Evolutionary conservation across 2,113 vertebrate species (phyloP), one percentile per base, ranked within the genome.

Genomic region (Nematolebias whitei): DNA sequence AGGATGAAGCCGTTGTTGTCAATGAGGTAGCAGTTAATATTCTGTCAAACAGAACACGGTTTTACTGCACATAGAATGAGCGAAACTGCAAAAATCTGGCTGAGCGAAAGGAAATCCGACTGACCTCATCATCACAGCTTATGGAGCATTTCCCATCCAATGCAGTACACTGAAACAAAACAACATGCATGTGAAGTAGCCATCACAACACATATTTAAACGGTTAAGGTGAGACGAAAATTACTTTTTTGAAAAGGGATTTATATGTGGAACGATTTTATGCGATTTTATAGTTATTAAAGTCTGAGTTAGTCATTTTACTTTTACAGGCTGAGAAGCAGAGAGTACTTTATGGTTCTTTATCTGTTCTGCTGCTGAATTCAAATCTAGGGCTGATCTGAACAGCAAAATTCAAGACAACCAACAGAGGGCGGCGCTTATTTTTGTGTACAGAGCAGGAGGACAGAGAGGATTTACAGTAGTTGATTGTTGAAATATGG

Each of bases 1-100:
- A 99, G 92, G 87, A 99, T 94, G 75, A 99, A 99, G 65, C 98
- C 98, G 24, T 99, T 99, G 90, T 98, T 99, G 91, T 99, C 98
- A 76, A 99, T 97, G 76, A 99, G 91, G 90, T 99, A 99, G 90
- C 98, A 99, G 85, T 94, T 99, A 71, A 99, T 95, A 64, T 95
- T 88, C 96, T 99, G 89, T 79, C 83, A 10, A 63, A 77, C 0
- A 55, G 41, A 71, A 59, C 65, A 54, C 39, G 13, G 22, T 18
- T 26, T n/a, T n/a, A n/a, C n/a, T 54, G 69, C 63, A 29, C 56
- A 60, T 14, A 29, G 6, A 55, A 12, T 29, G 26, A 4, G 15
- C 10, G n/a, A 38, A 20, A 65, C 23, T 61, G 23, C 61, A 16
- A 15, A 57, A 50, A 57, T 4, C 13, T 23, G 10, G 48, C 12